These are phyloP conservation scores for Geophilus truncorum DNA, from an alignment of 2,888 invertebrate genomes.

Conservation along the genomic window DNA sequence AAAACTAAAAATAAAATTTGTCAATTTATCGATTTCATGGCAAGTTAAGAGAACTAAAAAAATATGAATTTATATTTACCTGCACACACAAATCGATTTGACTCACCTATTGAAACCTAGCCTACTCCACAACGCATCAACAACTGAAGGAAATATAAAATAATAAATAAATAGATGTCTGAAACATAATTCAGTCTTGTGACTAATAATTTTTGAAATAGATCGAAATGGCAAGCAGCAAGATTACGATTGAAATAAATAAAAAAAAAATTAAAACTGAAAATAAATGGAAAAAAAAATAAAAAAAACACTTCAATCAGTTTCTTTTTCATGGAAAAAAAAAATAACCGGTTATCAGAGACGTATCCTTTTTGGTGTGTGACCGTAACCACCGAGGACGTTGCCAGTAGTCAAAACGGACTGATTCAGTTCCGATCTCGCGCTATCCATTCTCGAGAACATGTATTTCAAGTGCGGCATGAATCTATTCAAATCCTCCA, in stretches of 20 bases:
- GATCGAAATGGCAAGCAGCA: neutral
- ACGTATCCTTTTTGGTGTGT: neutral
- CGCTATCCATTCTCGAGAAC: constrained; percentile 56
- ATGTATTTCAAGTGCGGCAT: constrained; percentile 85
- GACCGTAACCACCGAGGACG: neutral
- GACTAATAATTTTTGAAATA: neutral
- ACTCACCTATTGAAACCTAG: neutral
- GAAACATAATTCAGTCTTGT: neutral
- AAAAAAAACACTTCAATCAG: neutral
- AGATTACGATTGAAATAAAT: neutral
- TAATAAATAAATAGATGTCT: neutral
- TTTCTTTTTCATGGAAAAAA: neutral
- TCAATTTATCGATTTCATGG: no score
- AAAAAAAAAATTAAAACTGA: neutral
- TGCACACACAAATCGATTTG: neutral
- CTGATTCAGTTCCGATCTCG: neutral
- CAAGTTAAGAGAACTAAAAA: no score
- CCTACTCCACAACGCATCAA: neutral
- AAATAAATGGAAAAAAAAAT: neutral
- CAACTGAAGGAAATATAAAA: neutral
- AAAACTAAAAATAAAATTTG: no score
- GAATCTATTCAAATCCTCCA: constrained; percentile 74
- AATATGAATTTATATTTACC: no score
- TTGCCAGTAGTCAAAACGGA: neutral
- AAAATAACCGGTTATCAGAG: neutral